Conservation (phyloP, 2,888 invertebrate species). For the Sipha maydis region DNA sequence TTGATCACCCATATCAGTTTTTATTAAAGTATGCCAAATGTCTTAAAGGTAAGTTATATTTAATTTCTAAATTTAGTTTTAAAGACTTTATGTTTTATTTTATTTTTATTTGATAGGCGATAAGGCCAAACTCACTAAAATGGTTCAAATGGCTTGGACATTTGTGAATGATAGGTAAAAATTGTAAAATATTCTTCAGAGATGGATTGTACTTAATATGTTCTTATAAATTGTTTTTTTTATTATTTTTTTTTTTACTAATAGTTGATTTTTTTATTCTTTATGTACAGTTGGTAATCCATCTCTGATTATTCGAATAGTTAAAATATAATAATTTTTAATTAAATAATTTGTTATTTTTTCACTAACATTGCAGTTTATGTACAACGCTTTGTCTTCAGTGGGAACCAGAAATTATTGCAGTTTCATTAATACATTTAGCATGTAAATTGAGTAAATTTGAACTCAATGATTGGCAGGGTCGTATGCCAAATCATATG, state of each 20-base stretch:
- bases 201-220: background rate
- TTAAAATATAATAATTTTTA: constrained; percentile 7
- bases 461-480: constrained; percentile 93
- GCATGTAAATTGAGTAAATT: constrained; percentile 96
- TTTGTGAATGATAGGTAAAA: constrained; percentile 95
- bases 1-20: constrained; percentile 96
- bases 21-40: constrained; percentile 93
- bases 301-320: background rate
- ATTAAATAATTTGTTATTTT: constrained; percentile 6
- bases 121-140: constrained; percentile 90
- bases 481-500: constrained; percentile 78
- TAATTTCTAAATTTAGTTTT: constrained; percentile 15
- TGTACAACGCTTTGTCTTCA: constrained; percentile 96
- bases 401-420: constrained; percentile 99
- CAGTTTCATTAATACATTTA: constrained; percentile 95
- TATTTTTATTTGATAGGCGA: constrained; percentile 73
- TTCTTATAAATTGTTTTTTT: background rate
- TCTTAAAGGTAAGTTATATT: constrained; percentile 74
- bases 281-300: background rate
- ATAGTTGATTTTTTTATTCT: background rate
- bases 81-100: background rate
- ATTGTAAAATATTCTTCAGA: background rate
- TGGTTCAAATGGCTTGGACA: constrained; percentile 99
- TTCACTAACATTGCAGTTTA: constrained; percentile 71
- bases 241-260: background rate